Base-by-base conservation (phyloP, 2,888 invertebrate species). In the Ceriagrion tenellum region DNA sequence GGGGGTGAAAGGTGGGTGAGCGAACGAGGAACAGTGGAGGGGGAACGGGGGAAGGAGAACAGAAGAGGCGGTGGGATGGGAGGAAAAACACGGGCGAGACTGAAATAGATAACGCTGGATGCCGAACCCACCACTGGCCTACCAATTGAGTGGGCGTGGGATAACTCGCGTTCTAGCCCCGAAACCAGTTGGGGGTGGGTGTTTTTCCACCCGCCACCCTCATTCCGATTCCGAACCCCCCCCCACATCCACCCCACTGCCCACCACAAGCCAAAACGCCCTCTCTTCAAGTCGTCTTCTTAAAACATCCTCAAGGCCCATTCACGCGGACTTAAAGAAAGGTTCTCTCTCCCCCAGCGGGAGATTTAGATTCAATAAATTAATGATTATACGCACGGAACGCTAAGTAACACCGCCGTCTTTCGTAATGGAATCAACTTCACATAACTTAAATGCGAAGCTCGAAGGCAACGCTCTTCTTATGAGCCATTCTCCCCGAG, bases 111-210 rank as follows among this genome's bases (percentile, higher is more conserved):
- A 93, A 18, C 93, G 93, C 47, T 47, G 93, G 69, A 69, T 74
- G 63, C 93, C 93, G 30, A 93, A 69, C 69, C 93, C 93, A 93
- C 93, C 63, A 63, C 93, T 74, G n/a, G 93, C 69, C 93, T n/a
- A 47, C 69, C 93, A 26, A 93, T 93, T 47, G 93, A n/a, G 93
- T 93, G 93, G 93, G 93, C 93, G 93, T 93, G 93, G 93, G 93
- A 93, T 93, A 93, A 69, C 91, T 91, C 69, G 30, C 59, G n/a
- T 56, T 56, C 55, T 56, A 90, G 18, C 56, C 88, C 88, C 88
- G 88, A 88, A 88, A 88, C 69, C 40, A 88, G 88, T 47, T n/a
- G 88, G 56, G 56, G 30, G 47, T 26, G 23, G 26, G 30, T 55
- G 47, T 47, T 47, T 90, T 55, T 20, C 88, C 91, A 12, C 16